A percentile compares a stretch with the other conserved stretches of the same genome.
These are phyloP conservation scores for Bhutanitis thaidina DNA, from an alignment of 2,888 invertebrate genomes.

Conservation along the genomic window DNA sequence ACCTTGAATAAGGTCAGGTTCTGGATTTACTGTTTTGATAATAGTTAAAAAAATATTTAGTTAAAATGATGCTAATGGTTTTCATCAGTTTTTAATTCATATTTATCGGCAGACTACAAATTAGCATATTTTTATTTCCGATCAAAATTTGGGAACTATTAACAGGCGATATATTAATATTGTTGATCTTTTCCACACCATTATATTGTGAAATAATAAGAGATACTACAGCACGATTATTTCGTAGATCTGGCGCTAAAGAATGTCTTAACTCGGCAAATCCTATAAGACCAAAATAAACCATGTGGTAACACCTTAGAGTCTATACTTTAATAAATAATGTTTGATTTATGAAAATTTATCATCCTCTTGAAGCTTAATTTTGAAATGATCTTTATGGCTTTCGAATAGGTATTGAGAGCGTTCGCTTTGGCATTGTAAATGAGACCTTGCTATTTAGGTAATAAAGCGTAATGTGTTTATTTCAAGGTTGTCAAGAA, in stretches of 20 bases:
- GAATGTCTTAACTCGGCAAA: constrained; percentile 54
- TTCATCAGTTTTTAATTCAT: background rate
- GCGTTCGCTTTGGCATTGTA: constrained; percentile 38
- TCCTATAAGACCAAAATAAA: constrained; percentile 61
- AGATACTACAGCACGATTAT: constrained; percentile 61
- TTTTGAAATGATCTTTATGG: constrained; percentile 67
- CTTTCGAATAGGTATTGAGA: constrained; percentile 43
- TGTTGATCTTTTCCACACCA: constrained; percentile 40
- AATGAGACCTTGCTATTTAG: constrained; percentile 48
- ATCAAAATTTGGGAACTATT: constrained; percentile 28
- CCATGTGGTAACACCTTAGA: constrained; percentile 73
- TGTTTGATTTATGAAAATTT: constrained; percentile 77
- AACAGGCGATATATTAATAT: constrained; percentile 31
- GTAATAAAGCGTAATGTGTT: constrained; percentile 44
- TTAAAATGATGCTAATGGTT: too few relatives aligned
- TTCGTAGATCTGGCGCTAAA: constrained; percentile 43
- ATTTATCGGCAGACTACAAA: background rate
- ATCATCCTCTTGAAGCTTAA: constrained; percentile 77
- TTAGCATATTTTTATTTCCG: constrained; percentile 6
- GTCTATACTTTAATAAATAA: constrained; percentile 77
- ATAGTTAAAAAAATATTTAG: too few relatives aligned
- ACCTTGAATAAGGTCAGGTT: too few relatives aligned
- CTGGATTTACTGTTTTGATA: too few relatives aligned
- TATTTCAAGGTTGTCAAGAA: constrained; percentile 38
- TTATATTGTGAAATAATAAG: constrained; percentile 39